Percentiles rank a stretch among this genome's conserved stretches.
phyloP scores from a whole-genome alignment of 2,797 vertebrate genomes.

The Phylloscopus collybita region DNA sequence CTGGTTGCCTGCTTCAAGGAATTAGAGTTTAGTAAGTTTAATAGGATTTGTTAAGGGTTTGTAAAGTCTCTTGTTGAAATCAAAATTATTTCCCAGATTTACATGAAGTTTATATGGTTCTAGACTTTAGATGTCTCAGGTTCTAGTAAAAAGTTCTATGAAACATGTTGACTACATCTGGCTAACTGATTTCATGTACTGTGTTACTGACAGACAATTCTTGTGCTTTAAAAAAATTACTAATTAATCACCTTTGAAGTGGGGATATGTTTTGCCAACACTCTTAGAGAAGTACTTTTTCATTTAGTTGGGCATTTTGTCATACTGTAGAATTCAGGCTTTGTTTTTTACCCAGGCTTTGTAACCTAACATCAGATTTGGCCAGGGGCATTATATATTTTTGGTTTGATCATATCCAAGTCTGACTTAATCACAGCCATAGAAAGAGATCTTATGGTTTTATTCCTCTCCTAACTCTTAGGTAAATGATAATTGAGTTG shows the following conservation, averaged over 20 bases:
- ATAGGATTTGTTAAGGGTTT: not conserved
- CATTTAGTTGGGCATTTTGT: not conserved
- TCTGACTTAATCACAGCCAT: not conserved
- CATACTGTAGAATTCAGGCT: not conserved
- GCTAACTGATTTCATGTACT: not conserved
- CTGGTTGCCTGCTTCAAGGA: not conserved
- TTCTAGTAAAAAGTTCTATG: not conserved
- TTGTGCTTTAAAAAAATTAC: not conserved
- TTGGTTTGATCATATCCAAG: not conserved
- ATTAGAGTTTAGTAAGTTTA: not conserved
- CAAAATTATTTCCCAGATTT: not conserved
- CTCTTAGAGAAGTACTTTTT: not conserved
- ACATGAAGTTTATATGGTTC: not conserved
- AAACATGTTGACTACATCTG: not conserved
- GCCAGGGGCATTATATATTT: not conserved
- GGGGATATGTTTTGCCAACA: not conserved
- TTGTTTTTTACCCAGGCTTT: not conserved
- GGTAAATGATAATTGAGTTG: not conserved
- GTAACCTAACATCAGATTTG: not conserved
- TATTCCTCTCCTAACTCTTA: not conserved
- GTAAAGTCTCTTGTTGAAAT: not conserved
- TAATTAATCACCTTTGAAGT: not conserved
- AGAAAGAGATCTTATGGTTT: not conserved
- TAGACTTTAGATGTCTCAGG: not conserved
- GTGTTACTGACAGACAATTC: not conserved